phyloP scores from a whole-genome alignment of 2,113 vertebrate genomes.

The Morone saxatilis region DNA sequence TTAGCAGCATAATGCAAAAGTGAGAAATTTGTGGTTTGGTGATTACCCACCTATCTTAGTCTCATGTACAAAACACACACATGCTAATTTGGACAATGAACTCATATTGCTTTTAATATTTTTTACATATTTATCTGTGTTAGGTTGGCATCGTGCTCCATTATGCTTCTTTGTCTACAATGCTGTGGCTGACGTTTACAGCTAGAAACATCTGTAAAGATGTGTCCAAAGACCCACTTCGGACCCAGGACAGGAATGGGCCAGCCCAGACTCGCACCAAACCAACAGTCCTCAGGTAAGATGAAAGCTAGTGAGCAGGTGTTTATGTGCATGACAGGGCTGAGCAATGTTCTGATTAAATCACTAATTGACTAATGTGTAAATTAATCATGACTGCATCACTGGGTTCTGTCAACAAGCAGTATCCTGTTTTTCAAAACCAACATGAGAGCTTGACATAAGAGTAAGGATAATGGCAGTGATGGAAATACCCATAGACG shows the following conservation, averaged over 20 bases:
- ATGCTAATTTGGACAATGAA: neutral
- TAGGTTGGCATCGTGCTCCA: slow-evolving; percentile 94
- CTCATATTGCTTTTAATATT: neutral
- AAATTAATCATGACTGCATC: neutral
- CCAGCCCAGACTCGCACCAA: slow-evolving; percentile 79
- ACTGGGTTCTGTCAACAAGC: neutral
- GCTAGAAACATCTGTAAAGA: slow-evolving; percentile 94
- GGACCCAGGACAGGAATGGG: slow-evolving; percentile 82
- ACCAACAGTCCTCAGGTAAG: slow-evolving; percentile 91
- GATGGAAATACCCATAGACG: neutral
- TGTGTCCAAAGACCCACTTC: slow-evolving; percentile 89
- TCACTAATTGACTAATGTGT: neutral
- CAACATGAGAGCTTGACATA: neutral
- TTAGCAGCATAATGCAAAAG: neutral
- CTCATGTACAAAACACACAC: neutral
- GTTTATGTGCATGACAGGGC: neutral
- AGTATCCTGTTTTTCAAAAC: neutral
- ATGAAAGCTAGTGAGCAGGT: neutral
- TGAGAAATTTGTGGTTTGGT: neutral
- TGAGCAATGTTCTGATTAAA: neutral
- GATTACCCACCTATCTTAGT: neutral
- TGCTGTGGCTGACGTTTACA: slow-evolving; percentile 94
- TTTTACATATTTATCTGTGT: slow-evolving; percentile 24
- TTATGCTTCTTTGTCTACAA: slow-evolving; percentile 92
- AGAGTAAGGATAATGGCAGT: neutral